Conservation (phyloP, 1,140 invertebrate species). For the Nixonia krombeini region DNA sequence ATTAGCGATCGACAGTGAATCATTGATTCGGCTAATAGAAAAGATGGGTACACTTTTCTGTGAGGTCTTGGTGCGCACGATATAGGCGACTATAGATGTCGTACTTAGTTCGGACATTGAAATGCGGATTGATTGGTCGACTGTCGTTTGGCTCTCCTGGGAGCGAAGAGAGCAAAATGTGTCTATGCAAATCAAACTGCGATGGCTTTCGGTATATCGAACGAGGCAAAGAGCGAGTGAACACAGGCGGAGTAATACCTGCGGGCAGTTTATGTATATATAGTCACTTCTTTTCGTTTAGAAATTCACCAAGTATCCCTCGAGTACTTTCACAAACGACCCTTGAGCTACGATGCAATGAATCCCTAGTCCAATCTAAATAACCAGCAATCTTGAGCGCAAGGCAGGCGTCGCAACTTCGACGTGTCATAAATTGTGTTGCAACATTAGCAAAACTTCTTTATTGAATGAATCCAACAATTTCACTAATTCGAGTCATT, state of each 20-base stretch:
- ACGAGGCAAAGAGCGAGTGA: not conserved
- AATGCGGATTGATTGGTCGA: not conserved
- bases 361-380: not conserved
- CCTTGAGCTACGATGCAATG: not conserved
- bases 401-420: not conserved
- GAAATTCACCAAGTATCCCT: not conserved
- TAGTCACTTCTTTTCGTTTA: not conserved
- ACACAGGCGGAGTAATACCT: not conserved
- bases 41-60: no score
- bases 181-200: constrained; percentile 1
- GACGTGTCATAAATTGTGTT: not conserved
- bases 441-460: no score
- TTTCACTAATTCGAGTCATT: no score
- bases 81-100: not conserved
- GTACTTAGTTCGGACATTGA: not conserved
- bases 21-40: no score
- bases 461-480: no score
- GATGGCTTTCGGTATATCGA: not conserved
- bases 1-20: no score
- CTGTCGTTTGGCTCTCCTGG: not conserved
- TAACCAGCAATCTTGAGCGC: not conserved
- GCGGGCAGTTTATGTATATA: not conserved
- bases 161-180: not conserved
- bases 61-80: not conserved
- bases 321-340: not conserved